Evolutionary conservation across 2,888 invertebrate species (phyloP), one percentile per base, ranked within the genome.

Genomic region (Drosophila affinis): DNA sequence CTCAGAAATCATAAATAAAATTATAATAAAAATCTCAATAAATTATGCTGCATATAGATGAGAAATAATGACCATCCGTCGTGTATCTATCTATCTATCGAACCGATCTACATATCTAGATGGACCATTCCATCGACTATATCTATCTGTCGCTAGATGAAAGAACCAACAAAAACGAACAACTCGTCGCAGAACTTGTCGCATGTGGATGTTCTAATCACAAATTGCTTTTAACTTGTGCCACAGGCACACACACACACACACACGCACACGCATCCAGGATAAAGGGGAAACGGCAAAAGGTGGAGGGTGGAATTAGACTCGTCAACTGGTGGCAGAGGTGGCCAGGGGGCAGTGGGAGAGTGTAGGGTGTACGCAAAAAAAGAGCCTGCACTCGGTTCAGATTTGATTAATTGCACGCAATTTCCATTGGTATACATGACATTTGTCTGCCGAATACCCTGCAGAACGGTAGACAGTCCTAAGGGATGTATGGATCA

Each of bases 1-100:
- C 87, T 72, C 39, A 64, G 51, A 63, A 84, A 69, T 88, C 81
- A 65, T 81, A 81, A 81, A 82, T 82, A 88, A 81, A 78, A 84
- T 56, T 77, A 87, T 84, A 82, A 82, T 88, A 82, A 82, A 82
- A 82, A 84, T 78, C 54, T 54, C 69, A 87, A 82, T 82, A 82
- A 82, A 82, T 82, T 87, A 82, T 73, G 72, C 59, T 61, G 67
- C 75, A 78, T 86, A 81, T 88, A 65, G 39, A 60, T 34, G 34
- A 39, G n/a, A 32, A 21, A 55, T 56, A 48, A 61, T 55, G 55
- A 52, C 48, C 61, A 44, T 29, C 29, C 24, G 54, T 46, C 48
- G 45, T 48, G 51, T 56, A 78, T 55, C 32, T 55, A 46, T 51
- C 44, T 34, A 34, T 57, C 17, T 45, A 39, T 14, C 39, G 39